A percentile compares a stretch with the other conserved stretches of the same genome.
Evolutionary conservation across 2,113 vertebrate genomes (phyloP).

Genomic region (Caranx ignobilis): DNA sequence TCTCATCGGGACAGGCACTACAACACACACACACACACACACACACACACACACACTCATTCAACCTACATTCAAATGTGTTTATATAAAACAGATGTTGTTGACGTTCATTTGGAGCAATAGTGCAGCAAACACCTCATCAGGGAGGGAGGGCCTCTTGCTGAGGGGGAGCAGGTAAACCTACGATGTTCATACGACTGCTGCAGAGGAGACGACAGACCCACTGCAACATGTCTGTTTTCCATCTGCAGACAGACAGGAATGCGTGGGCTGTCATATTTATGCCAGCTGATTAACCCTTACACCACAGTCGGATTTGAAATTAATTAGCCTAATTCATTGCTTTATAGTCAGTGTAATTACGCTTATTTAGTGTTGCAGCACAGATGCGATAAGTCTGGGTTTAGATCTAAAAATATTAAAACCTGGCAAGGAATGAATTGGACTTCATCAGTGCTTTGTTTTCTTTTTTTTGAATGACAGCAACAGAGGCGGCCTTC

Average conservation of each 20-base stretch:
- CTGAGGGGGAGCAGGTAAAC: slow-evolving; percentile 10
- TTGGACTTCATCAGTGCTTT: slow-evolving; percentile 1
- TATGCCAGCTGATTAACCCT: slow-evolving; percentile 55
- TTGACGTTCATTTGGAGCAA: background rate
- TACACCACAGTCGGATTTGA: slow-evolving; percentile 29
- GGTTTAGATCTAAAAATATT: slow-evolving; percentile 35
- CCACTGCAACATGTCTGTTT: background rate
- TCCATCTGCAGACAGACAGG: slow-evolving; percentile 19
- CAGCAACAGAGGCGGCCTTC: background rate
- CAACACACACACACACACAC: too few species aligned
- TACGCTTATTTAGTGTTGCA: slow-evolving; percentile 49
- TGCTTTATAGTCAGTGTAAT: slow-evolving; percentile 40
- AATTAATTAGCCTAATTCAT: slow-evolving; percentile 57
- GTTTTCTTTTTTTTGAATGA: slow-evolving; percentile 5
- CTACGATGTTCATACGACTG: background rate
- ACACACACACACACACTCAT: too few species aligned
- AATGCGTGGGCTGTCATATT: slow-evolving; percentile 45
- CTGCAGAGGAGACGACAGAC: slow-evolving; percentile 6
- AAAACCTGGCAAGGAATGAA: slow-evolving; percentile 10
- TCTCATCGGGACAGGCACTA: background rate
- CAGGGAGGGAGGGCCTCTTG: background rate
- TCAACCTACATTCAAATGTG: background rate
- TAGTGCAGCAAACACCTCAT: background rate
- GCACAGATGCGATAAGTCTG: slow-evolving; percentile 19
- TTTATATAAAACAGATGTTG: background rate